These are phyloP conservation scores for Microchirus variegatus DNA, from an alignment of 2,797 vertebrate species.

Conservation along the genomic window DNA sequence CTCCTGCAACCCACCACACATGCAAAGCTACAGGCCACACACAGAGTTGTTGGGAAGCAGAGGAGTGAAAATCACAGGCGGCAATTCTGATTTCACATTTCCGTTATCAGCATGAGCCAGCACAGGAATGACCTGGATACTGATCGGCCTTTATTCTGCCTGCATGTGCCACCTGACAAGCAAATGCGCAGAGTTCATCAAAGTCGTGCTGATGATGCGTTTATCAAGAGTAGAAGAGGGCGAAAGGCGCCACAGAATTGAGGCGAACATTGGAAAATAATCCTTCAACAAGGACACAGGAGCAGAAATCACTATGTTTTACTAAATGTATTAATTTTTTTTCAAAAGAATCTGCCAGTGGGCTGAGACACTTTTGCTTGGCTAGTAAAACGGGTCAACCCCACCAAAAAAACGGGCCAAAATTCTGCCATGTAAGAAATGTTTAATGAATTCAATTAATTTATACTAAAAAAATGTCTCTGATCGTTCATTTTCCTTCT, in stretches of 20 bases:
- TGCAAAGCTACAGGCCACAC: slow-evolving; percentile 22
- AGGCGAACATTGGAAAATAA: not conserved
- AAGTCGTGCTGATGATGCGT: not conserved
- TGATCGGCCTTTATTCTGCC: slow-evolving; percentile 27
- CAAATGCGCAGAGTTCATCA: slow-evolving; percentile 3
- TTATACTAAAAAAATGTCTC: too few species aligned
- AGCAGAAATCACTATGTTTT: not conserved
- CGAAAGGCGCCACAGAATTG: not conserved
- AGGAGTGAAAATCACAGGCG: slow-evolving; percentile 27
- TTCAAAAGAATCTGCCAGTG: too few species aligned
- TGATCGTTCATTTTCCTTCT: too few species aligned
- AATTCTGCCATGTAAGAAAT: too few species aligned
- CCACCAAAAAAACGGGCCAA: too few species aligned
- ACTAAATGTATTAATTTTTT: too few species aligned
- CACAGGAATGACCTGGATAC: slow-evolving; percentile 56
- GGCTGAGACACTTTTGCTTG: too few species aligned
- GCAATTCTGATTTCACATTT: slow-evolving; percentile 54
- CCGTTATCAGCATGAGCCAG: slow-evolving; percentile 51
- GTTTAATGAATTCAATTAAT: too few species aligned
- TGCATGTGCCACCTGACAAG: slow-evolving; percentile 7
- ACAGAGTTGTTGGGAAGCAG: slow-evolving; percentile 14
- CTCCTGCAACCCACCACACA: slow-evolving; percentile 21
- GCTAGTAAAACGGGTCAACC: too few species aligned
- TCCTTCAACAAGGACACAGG: not conserved
- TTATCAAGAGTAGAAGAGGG: not conserved